A percentile compares a stretch with the other conserved stretches of the same genome.
Evolutionary conservation across 2,113 vertebrate genomes (phyloP).

Genomic region (Grammomys surdaster): DNA sequence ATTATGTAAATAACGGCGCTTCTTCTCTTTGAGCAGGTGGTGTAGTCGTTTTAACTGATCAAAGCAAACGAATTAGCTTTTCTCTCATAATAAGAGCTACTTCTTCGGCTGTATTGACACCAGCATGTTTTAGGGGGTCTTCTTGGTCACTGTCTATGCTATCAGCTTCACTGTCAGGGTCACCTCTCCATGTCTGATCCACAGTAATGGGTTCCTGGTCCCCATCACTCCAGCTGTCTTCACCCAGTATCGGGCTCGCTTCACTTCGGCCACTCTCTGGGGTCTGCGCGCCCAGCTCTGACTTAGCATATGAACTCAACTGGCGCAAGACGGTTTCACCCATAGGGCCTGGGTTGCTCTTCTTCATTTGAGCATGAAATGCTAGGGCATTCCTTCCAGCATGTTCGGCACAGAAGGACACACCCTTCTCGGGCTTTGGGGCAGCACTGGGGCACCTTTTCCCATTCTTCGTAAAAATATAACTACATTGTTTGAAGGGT

Average conservation of each 20-base stretch:
- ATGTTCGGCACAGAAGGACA: constrained; percentile 95
- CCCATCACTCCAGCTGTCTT: constrained; percentile 94
- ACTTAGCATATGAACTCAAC: constrained; percentile 92
- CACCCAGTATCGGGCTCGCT: constrained; percentile 93
- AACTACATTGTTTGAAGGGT: constrained; percentile 97
- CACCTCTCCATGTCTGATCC: constrained; percentile 98
- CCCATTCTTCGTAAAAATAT: constrained; percentile 94
- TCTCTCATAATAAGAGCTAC: constrained; percentile 97
- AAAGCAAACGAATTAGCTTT: constrained; percentile 97
- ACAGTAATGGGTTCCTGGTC: constrained; percentile 93
- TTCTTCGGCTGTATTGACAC: constrained; percentile 98
- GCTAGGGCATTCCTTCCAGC: constrained; percentile 93
- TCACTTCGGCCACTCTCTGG: constrained; percentile 91
- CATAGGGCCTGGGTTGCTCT: constrained; percentile 88
- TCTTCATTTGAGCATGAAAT: constrained; percentile 94
- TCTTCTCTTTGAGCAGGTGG: constrained; percentile 98
- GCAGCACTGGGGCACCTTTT: constrained; percentile 94
- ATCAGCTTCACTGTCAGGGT: constrained; percentile 98
- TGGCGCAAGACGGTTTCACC: constrained; percentile 94
- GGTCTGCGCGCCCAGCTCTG: constrained; percentile 88
- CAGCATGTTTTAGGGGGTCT: constrained; percentile 97
- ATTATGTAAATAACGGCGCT: constrained; percentile 94
- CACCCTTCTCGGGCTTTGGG: constrained; percentile 95
- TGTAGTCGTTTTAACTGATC: constrained; percentile 99
- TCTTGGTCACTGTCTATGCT: constrained; percentile 98